Base-by-base conservation (phyloP, 2,797 vertebrate genomes). In the Eupleurogrammus muticus region DNA sequence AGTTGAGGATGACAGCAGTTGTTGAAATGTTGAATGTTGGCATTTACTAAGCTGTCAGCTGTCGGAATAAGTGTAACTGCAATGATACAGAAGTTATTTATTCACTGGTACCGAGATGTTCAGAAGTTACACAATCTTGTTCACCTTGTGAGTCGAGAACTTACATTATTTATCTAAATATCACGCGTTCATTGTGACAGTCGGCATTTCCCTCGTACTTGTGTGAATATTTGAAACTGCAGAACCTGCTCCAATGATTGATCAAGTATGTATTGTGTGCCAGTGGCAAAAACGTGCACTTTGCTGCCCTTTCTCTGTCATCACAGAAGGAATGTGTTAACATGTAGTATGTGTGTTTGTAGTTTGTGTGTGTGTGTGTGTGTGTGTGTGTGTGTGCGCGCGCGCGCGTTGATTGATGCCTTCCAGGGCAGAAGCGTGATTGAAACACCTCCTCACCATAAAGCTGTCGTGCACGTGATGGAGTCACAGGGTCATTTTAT, bases 401-500 rank as follows among this genome's bases (percentile, higher is more conserved):
- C 65, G 83, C 64, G 70, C 79, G 78, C 63, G 66, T 64, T 92
- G 90, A 94, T 90, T 91, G 87, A 94, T 92, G 89, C 80, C 80
- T 84, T 89, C 73, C 87, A 83, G 81, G 71, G 80, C 78, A 75
- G 87, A 70, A 75, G 82, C 36, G 63, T 91, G 91, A 94, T 92
- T 93, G 92, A 94, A 94, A 92, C 90, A 89, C 89, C 90, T 89
- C 85, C 76, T 88, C 86, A 81, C 85, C 90, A 90, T 94, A 94
- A 94, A 95, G 89, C 92, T 94, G 91, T 93, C 92, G 82, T 81
- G 68, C 52, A 76, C 49, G 78, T 93, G 92, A 92, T 91, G 92
- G 92, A 93, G 88, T 90, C 85, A 74, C 87, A 73, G 88, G 90
- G 87, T 86, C 83, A 87, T 91, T 93, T 92, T 93, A 92, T 90